phyloP scores from a whole-genome alignment of 2,797 vertebrate genomes.

The Carduelis carduelis region DNA sequence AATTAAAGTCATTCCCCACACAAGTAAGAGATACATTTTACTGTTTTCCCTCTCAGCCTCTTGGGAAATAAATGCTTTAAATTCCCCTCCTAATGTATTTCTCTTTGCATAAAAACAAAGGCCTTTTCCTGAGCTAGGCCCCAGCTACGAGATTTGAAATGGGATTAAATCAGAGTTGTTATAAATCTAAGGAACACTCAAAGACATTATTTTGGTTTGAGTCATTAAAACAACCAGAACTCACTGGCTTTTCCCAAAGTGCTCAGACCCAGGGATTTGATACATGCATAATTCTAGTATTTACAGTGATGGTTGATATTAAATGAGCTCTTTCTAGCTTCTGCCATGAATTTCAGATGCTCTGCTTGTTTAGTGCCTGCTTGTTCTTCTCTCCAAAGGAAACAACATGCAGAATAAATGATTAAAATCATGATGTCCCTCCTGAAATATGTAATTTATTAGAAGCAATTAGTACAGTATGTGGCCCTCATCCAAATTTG shows the following conservation, averaged over 20 bases:
- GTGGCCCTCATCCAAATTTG: constrained; percentile 56
- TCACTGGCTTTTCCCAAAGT: constrained; percentile 13
- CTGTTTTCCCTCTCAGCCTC: not conserved
- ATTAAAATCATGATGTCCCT: constrained; percentile 65
- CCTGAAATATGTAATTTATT: constrained; percentile 67
- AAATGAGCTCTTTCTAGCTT: constrained; percentile 44
- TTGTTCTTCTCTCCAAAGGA: constrained; percentile 56
- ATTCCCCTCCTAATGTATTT: not conserved
- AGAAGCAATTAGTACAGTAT: constrained; percentile 63
- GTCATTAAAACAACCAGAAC: constrained; percentile 13
- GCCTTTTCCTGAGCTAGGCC: not conserved
- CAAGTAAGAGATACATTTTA: not conserved
- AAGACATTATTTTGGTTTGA: not conserved
- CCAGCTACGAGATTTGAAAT: not conserved
- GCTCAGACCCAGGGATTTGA: constrained; percentile 18
- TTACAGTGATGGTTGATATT: constrained; percentile 19
- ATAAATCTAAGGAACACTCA: not conserved
- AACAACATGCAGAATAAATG: constrained; percentile 62
- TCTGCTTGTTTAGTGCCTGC: not conserved
- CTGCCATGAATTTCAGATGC: constrained; percentile 56
- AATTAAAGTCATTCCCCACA: not conserved
- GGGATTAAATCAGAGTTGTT: constrained; percentile 20
- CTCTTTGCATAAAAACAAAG: constrained; percentile 14
- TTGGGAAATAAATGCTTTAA: not conserved
- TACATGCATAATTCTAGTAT: constrained; percentile 40